phyloP scores from a whole-genome alignment of 2,888 invertebrate species.

The Drosophila antonietae region DNA sequence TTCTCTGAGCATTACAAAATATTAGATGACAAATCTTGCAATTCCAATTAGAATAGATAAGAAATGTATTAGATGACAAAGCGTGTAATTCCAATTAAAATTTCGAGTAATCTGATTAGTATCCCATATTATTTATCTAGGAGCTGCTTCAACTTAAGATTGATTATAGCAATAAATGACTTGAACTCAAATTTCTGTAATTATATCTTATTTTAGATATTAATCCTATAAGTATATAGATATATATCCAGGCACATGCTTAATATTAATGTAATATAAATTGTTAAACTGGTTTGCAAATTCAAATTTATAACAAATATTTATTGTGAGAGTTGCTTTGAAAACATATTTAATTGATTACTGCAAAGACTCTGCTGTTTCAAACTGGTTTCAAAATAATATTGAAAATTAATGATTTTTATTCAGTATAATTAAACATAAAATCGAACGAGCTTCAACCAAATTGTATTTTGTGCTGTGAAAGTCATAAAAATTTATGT shows the following conservation, averaged over 20 bases:
- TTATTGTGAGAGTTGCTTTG: not conserved
- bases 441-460: not conserved
- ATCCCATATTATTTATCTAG: not conserved
- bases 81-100: not conserved
- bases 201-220: not conserved
- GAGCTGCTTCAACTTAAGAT: not conserved
- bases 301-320: not conserved
- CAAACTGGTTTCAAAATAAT: not conserved
- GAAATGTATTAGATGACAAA: no score
- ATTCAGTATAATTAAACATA: not conserved
- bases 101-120: no score
- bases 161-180: not conserved
- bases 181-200: not conserved
- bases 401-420: no score
- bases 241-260: not conserved
- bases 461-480: not conserved
- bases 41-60: not conserved
- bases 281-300: conserved; percentile 1
- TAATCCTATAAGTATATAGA: not conserved
- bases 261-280: conserved; percentile 1
- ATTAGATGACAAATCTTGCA: not conserved
- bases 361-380: not conserved
- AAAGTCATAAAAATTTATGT: not conserved
- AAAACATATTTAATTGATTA: not conserved
- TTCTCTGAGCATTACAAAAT: not conserved